A percentile compares a stretch with the other conserved stretches of the same genome.
These are phyloP conservation scores for Cryptosula pallasiana DNA, from an alignment of 2,888 invertebrate genomes.

Conservation along the genomic window DNA sequence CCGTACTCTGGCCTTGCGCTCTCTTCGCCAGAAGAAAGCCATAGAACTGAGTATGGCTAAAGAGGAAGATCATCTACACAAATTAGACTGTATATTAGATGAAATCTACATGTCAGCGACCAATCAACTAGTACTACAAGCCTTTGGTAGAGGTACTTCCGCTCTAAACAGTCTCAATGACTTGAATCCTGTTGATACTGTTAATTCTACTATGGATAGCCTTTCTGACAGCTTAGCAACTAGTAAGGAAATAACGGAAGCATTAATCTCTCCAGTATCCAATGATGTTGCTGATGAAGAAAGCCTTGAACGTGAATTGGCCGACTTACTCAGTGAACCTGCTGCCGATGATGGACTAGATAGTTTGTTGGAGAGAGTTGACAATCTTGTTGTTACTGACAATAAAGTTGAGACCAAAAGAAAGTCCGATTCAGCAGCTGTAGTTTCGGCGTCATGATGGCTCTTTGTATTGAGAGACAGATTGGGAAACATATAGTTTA, in stretches of 20 bases:
- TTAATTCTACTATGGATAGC: neutral
- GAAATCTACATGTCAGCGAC: neutral
- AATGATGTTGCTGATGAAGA: neutral
- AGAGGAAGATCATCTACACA: neutral
- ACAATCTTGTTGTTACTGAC: too few relatives aligned
- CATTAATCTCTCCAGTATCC: neutral
- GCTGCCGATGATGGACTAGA: too few relatives aligned
- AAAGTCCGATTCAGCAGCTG: too few relatives aligned
- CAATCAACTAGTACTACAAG: neutral
- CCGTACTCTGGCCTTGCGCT: neutral
- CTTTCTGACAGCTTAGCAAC: neutral
- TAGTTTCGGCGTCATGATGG: too few relatives aligned
- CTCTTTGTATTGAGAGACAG: too few relatives aligned
- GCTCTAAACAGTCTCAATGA: neutral
- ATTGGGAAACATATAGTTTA: too few relatives aligned
- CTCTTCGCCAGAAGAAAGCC: neutral
- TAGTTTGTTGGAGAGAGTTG: too few relatives aligned
- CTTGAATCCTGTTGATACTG: neutral
- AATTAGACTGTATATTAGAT: constrained; percentile 15
- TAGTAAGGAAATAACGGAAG: neutral
- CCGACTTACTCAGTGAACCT: too few relatives aligned
- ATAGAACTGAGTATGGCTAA: neutral
- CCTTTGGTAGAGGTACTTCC: neutral
- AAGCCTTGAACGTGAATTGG: neutral
- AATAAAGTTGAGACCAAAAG: too few relatives aligned